A percentile compares a stretch with the other conserved stretches of the same genome.
Conservation (phyloP, 2,888 invertebrate species). For the Ectobius pallidus region DNA sequence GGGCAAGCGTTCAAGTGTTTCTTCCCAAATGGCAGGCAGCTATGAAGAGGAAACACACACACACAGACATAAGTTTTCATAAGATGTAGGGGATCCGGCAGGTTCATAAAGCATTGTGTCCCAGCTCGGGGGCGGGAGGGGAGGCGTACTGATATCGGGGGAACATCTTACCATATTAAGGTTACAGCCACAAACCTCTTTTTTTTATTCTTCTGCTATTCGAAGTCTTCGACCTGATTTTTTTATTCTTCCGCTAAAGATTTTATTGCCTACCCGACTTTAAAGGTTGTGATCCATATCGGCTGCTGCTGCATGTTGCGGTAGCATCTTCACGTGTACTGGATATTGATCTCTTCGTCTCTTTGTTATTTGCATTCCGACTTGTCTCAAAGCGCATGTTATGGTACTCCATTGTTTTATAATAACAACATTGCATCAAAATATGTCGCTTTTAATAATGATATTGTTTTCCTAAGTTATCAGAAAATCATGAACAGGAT, state of each 20-base stretch:
- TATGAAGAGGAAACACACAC: not conserved
- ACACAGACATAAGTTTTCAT: slow-evolving; percentile 7
- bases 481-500: too few relatives aligned
- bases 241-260: slow-evolving; percentile 1
- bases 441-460: too few relatives aligned
- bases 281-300: not conserved
- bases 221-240: not conserved
- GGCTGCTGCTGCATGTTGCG: not conserved
- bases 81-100: not conserved
- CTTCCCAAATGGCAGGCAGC: slow-evolving; percentile 19
- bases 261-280: not conserved
- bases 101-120: not conserved
- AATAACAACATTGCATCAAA: too few relatives aligned
- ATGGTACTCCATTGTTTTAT: too few relatives aligned
- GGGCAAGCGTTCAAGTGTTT: not conserved
- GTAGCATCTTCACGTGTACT: not conserved
- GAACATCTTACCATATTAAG: not conserved
- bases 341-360: too few relatives aligned
- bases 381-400: too few relatives aligned
- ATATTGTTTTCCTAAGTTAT: too few relatives aligned
- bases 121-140: not conserved
- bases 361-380: too few relatives aligned
- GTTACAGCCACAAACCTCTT: not conserved
- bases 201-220: not conserved
- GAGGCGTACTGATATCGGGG: not conserved